Conservation (phyloP, 2,888 invertebrate genomes). For the Acleris holmiana region DNA sequence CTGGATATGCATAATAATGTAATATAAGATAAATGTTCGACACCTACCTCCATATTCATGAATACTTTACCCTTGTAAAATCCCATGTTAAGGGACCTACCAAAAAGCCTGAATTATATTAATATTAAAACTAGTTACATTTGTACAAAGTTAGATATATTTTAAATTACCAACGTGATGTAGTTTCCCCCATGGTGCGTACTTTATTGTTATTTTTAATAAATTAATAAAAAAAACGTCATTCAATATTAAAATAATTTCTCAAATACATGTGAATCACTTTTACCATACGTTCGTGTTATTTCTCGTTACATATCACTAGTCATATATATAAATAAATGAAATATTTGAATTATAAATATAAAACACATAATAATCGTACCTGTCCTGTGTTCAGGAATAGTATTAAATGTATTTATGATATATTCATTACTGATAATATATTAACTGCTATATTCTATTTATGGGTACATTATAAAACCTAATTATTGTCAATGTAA, state of each 20-base stretch:
- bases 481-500: slow-evolving; percentile 30
- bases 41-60: slow-evolving; percentile 74
- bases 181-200: slow-evolving; percentile 66
- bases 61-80: slow-evolving; percentile 53
- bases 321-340: slow-evolving; percentile 69
- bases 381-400: slow-evolving; percentile 83
- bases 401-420: slow-evolving; percentile 57
- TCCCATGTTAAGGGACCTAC: slow-evolving; percentile 63
- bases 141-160: slow-evolving; percentile 51
- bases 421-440: slow-evolving; percentile 39
- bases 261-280: slow-evolving; percentile 46
- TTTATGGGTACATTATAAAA: slow-evolving; percentile 27
- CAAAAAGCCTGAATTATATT: slow-evolving; percentile 74
- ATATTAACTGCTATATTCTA: slow-evolving; percentile 37
- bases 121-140: slow-evolving; percentile 52
- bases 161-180: slow-evolving; percentile 43
- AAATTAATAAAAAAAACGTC: slow-evolving; percentile 40
- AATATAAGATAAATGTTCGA: slow-evolving; percentile 55
- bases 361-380: slow-evolving; percentile 62
- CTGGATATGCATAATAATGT: slow-evolving; percentile 55
- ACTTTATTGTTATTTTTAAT: slow-evolving; percentile 53
- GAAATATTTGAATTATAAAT: slow-evolving; percentile 59
- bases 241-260: slow-evolving; percentile 38
- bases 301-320: slow-evolving; percentile 83
- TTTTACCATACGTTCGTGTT: slow-evolving; percentile 72